These are phyloP conservation scores for Anisognathus igniventris DNA, from an alignment of 2,797 vertebrate genomes.

Conservation along the genomic window DNA sequence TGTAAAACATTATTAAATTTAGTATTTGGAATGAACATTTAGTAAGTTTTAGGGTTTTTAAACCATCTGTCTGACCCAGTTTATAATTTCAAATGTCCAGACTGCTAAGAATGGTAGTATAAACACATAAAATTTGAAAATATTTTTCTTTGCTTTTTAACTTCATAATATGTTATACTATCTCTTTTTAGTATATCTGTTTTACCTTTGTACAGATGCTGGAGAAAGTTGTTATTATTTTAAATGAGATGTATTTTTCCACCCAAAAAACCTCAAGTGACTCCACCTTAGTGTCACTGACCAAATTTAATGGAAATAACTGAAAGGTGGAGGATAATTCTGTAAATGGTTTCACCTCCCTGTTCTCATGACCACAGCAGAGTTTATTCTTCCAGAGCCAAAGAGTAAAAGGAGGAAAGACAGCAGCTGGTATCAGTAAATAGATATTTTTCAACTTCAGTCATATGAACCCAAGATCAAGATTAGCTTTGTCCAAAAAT, in stretches of 20 bases:
- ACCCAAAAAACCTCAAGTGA: background rate
- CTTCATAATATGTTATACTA: rapidly evolving
- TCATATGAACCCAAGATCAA: background rate
- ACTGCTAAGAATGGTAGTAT: background rate
- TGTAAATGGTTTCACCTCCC: rapidly evolving
- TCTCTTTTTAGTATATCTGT: background rate
- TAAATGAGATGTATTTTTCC: background rate
- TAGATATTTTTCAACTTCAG: background rate
- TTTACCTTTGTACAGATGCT: background rate
- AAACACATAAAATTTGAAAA: background rate
- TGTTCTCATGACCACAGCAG: background rate
- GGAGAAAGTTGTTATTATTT: background rate
- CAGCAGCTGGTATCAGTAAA: background rate
- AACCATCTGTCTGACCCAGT: background rate
- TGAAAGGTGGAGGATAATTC: background rate
- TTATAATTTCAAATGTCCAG: background rate
- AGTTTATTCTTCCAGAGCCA: background rate
- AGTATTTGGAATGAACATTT: background rate
- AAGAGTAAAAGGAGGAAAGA: background rate
- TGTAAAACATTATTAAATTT: background rate
- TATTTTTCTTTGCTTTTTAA: background rate
- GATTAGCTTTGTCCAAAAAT: background rate
- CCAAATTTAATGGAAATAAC: background rate
- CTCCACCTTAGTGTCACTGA: background rate
- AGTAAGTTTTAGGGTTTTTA: background rate